Conservation (phyloP, 2,888 invertebrate species). For the Coelinius sp. region DNA sequence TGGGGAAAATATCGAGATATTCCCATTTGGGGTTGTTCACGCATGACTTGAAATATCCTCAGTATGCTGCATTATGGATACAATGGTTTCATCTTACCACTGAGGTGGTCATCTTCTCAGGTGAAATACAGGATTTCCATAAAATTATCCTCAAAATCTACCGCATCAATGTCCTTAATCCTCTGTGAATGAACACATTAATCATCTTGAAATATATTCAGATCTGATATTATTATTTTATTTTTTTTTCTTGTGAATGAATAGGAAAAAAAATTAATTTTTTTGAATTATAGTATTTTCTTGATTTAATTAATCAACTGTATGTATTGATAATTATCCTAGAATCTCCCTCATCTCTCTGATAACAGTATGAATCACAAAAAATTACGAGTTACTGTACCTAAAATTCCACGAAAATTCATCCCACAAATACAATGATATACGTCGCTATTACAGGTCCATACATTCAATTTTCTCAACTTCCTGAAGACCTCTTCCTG, state of each 20-base stretch:
- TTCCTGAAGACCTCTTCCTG: constrained; percentile 14
- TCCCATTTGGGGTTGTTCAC: constrained; percentile 5
- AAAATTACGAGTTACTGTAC: not conserved
- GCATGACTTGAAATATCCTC: constrained; percentile 4
- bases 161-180: not conserved
- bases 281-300: not conserved
- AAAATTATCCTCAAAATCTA: not conserved
- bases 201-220: not conserved
- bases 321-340: not conserved
- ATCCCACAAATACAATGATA: not conserved
- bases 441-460: not conserved
- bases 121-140: constrained; percentile 9
- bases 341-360: no score
- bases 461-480: constrained; percentile 7
- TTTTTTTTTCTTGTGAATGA: not conserved
- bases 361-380: not conserved
- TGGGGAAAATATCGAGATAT: constrained; percentile 1
- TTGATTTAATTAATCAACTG: no score
- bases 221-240: not conserved
- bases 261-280: not conserved
- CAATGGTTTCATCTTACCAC: not conserved
- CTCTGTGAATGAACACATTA: not conserved
- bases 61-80: not conserved
- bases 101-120: not conserved
- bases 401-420: not conserved